These are phyloP conservation scores for Ceryle rudis DNA, from an alignment of 2,797 vertebrate species.

Conservation along the genomic window DNA sequence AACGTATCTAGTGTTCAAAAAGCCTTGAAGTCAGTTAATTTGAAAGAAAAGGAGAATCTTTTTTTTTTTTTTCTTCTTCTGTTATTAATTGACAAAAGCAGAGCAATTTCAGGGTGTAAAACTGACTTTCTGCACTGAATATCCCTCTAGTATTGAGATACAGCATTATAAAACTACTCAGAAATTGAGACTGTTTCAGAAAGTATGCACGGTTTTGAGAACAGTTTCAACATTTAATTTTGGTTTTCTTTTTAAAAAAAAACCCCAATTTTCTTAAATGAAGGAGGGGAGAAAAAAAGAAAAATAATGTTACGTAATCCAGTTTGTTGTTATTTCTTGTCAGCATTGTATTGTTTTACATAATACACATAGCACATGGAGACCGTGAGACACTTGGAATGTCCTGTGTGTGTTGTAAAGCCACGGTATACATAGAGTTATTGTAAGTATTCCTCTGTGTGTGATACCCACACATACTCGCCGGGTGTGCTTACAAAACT, in stretches of 20 bases:
- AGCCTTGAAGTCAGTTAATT: neutral
- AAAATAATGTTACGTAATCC: neutral
- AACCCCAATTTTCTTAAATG: neutral
- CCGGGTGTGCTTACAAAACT: neutral
- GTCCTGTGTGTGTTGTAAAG: neutral
- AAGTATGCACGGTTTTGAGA: neutral
- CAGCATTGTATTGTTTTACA: neutral
- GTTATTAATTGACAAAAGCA: neutral
- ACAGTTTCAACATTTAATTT: neutral
- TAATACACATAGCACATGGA: neutral
- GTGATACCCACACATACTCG: rapidly evolving
- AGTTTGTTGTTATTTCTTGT: neutral
- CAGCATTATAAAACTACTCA: neutral
- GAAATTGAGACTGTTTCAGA: neutral
- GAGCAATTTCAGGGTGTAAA: neutral
- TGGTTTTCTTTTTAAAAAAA: neutral
- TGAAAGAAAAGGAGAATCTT: neutral
- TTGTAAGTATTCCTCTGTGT: neutral
- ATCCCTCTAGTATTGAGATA: neutral
- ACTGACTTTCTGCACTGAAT: neutral
- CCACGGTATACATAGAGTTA: rapidly evolving
- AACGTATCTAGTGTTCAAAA: neutral
- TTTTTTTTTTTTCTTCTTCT: rapidly evolving
- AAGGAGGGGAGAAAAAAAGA: neutral
- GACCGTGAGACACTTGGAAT: neutral